Conservation (phyloP, 2,888 invertebrate genomes). For the Shargacucullia verbasci region DNA sequence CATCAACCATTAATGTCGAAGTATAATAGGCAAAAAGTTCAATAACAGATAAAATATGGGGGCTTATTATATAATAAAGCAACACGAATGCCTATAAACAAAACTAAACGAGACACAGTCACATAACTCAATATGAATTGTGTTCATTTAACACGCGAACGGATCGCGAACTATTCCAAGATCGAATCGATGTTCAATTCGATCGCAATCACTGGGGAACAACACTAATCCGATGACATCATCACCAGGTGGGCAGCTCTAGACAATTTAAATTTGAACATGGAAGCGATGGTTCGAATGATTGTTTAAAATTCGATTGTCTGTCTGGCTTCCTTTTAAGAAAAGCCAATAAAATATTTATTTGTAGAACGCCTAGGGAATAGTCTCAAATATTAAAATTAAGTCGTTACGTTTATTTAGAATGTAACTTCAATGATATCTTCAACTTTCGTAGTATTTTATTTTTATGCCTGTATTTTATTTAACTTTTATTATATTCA, state of each 20-base stretch:
- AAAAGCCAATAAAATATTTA: conserved; percentile 46
- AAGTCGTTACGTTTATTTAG: conserved; percentile 20
- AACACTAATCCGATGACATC: conserved; percentile 73
- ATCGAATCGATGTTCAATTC: conserved; percentile 70
- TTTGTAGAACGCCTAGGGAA: conserved; percentile 30
- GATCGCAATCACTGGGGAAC: conserved; percentile 64
- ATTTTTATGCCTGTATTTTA: no score
- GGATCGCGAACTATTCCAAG: conserved; percentile 66
- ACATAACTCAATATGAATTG: conserved; percentile 82
- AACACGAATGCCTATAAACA: conserved; percentile 81
- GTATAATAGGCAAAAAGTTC: conserved; percentile 60
- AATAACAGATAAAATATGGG: conserved; percentile 67
- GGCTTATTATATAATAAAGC: conserved; percentile 65
- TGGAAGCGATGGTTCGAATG: conserved; percentile 47
- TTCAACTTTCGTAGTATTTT: conserved; percentile 13
- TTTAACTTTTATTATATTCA: no score
- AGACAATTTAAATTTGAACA: conserved; percentile 66
- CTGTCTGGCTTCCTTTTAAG: conserved; percentile 56
- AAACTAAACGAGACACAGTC: conserved; percentile 81
- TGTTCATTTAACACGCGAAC: conserved; percentile 82
- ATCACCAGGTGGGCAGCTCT: conserved; percentile 65
- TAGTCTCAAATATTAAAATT: conserved; percentile 26
- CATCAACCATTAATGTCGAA: conserved; percentile 48
- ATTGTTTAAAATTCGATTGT: conserved; percentile 51
- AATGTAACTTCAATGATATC: no score